Base-by-base conservation (phyloP, 2,797 vertebrate genomes). In the Scomberomorus guttatus region DNA sequence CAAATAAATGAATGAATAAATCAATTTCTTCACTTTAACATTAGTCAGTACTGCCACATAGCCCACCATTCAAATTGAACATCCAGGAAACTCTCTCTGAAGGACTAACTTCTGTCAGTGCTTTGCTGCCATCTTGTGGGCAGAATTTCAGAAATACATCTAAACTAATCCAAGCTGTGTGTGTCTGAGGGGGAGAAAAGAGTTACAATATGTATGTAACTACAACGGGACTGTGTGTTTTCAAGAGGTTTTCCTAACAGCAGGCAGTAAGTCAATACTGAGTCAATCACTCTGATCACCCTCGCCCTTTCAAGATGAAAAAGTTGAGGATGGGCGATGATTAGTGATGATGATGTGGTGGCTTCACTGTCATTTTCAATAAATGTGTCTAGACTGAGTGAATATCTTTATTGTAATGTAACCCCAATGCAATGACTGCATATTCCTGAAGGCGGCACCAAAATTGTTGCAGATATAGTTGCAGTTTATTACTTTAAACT, bases 111-210 rank as follows among this genome's bases (percentile, higher is more conserved):
- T 0, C 10, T 50, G 39, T 56, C 39, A 39, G 50, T 2, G 18
- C 17, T 6, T 48, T 68, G 70, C 63, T 61, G 70, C 63, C 70
- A 56, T 61, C 70, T 2, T 56, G 62, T 72, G 76, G 68, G 13
- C 32, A 48, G 56, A 59, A 13, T 0, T 9, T 25, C 24, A 13
- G 27, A 24, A 15, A 42, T 59, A 15, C 37, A 63, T 24, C 5
- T n/a, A 14, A 68, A 8, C n/a, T 39, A 29, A 14, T 27, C 27
- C 29, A 46, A 44, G 24, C 22, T 51, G 27, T 32, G 27, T 37
- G 56, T 56, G 60, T 34, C 3, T 63, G 6, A 14, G 14, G 14
- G 39, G 50, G 17, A 4, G 14, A 4, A 59, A 15, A 5, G 25
- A n/a, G 29, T 54, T 32, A 44, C 22, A 18, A n/a, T 56, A 44